phyloP scores from a whole-genome alignment of 1,140 invertebrate species.

The Holotrichia oblita region DNA sequence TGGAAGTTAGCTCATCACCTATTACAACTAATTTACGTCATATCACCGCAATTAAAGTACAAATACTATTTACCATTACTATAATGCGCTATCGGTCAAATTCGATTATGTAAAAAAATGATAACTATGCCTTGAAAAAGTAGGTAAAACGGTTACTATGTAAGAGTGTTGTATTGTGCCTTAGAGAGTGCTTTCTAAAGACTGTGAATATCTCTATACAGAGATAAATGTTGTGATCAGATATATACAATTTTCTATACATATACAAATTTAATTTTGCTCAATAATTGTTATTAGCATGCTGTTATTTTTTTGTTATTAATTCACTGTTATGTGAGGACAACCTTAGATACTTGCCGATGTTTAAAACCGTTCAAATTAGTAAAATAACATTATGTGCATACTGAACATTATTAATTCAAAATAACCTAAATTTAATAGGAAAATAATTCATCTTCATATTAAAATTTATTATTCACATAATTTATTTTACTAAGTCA shows the following conservation, averaged over 20 bases:
- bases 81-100: not conserved
- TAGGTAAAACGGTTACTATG: not conserved
- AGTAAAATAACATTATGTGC: too few relatives aligned
- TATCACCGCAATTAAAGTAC: not conserved
- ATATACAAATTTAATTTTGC: constrained; percentile 18
- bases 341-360: not conserved
- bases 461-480: too few relatives aligned
- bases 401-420: too few relatives aligned
- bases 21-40: not conserved
- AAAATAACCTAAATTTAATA: too few relatives aligned
- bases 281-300: constrained; percentile 24
- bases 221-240: constrained; percentile 27
- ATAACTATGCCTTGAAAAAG: not conserved
- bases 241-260: constrained; percentile 31
- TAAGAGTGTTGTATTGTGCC: constrained; percentile 2
- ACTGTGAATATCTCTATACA: constrained; percentile 9
- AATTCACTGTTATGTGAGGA: not conserved
- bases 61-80: constrained; percentile 28
- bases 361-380: not conserved
- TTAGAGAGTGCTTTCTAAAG: constrained; percentile 19
- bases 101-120: too few relatives aligned
- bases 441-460: too few relatives aligned
- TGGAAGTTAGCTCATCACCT: not conserved
- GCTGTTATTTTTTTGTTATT: constrained; percentile 21
- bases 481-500: too few relatives aligned